Percentiles rank a stretch among this genome's conserved stretches.
Conservation (phyloP, 1,140 invertebrate species). For the Parapsyche elsis region DNA sequence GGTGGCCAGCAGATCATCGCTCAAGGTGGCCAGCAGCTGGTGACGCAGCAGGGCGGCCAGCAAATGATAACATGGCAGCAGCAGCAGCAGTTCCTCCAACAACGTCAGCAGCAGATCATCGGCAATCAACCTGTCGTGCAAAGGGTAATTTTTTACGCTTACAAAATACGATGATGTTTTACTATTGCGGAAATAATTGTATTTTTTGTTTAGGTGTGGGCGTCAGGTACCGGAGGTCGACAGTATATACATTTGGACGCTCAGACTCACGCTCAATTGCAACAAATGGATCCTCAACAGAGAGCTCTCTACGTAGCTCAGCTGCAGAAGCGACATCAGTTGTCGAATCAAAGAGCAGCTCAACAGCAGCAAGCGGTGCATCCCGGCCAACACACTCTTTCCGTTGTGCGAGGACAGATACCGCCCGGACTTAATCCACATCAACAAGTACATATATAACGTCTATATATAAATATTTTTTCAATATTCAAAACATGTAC, state of each 20-base stretch:
- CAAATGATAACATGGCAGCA: conserved; percentile 47
- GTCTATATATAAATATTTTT: no score
- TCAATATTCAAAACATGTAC: not conserved
- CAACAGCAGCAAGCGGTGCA: conserved; percentile 64
- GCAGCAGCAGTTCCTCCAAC: conserved; percentile 44
- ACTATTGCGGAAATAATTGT: not conserved
- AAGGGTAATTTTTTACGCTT: conserved; percentile 59
- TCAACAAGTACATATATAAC: conserved; percentile 66
- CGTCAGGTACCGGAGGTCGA: conserved; percentile 62
- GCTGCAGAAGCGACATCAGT: conserved; percentile 75
- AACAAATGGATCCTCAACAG: conserved; percentile 83
- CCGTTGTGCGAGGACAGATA: conserved; percentile 70
- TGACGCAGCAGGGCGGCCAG: conserved; percentile 59
- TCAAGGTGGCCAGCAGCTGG: conserved; percentile 63
- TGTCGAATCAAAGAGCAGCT: conserved; percentile 64
- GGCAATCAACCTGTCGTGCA: conserved; percentile 64
- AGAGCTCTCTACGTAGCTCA: conserved; percentile 81
- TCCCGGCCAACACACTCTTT: conserved; percentile 58
- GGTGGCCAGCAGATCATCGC: conserved; percentile 64
- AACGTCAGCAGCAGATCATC: conserved; percentile 39
- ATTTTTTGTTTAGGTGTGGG: conserved; percentile 60
- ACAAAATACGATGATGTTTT: not conserved
- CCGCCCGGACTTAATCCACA: conserved; percentile 72
- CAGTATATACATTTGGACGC: conserved; percentile 82
- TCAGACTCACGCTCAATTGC: conserved; percentile 83